Conservation (phyloP, 2,113 vertebrate genomes). For the Chelonoidis abingdonii region DNA sequence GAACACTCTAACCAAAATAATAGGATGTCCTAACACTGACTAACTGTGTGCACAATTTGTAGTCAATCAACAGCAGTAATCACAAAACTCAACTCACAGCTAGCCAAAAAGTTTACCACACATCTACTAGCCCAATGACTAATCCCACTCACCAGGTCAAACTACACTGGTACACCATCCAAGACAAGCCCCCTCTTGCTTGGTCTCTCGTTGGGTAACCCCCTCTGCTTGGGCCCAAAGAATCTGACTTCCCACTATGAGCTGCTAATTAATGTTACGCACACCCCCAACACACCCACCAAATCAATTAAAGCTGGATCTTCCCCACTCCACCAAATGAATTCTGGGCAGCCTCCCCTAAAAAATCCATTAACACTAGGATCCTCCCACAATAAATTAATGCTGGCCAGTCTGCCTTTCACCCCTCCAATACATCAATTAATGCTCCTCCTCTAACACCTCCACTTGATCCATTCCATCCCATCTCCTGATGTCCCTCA, state of each 20-base stretch:
- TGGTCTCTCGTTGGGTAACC: neutral
- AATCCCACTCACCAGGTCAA: neutral
- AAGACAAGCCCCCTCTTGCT: neutral
- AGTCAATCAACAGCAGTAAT: neutral
- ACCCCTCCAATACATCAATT: neutral
- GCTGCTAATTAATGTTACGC: neutral
- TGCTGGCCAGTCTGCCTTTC: neutral
- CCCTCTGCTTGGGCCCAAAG: neutral
- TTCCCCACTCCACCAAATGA: neutral
- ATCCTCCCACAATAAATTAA: neutral
- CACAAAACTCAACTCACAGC: neutral
- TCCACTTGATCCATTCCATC: neutral
- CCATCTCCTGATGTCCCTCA: neutral
- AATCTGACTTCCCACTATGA: neutral
- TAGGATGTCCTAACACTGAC: neutral
- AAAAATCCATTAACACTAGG: neutral
- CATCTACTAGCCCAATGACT: neutral
- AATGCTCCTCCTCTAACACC: neutral
- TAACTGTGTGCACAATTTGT: neutral
- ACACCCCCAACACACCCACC: neutral
- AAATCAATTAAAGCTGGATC: neutral
- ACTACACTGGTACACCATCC: too few species aligned
- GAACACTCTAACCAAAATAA: neutral
- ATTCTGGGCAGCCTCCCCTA: neutral
- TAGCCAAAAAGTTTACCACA: neutral